phyloP scores from a whole-genome alignment of 2,113 vertebrate species.

The Callopanchax toddi region DNA sequence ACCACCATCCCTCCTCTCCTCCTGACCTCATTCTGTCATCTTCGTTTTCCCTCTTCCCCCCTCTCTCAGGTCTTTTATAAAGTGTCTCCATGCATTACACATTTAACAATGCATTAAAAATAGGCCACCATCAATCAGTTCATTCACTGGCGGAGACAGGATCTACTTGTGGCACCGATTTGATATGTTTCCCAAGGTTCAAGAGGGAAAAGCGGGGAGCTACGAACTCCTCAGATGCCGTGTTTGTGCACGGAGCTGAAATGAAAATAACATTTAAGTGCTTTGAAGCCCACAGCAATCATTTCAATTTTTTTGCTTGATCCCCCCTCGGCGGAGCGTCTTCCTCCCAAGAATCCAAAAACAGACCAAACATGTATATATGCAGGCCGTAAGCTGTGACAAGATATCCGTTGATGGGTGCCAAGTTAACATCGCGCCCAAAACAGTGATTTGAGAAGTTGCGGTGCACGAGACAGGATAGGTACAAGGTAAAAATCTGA shows the following conservation, averaged over 20 bases:
- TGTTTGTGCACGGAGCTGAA: conserved; percentile 6
- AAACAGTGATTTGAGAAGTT: conserved; percentile 65
- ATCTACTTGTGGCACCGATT: conserved; percentile 70
- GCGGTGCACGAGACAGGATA: conserved; percentile 64
- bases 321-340: conserved; percentile 16
- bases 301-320: conserved; percentile 35
- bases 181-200: conserved; percentile 51
- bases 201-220: conserved; percentile 15
- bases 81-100: conserved; percentile 81
- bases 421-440: conserved; percentile 59
- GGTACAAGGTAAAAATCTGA: conserved; percentile 65
- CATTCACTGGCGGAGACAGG: conserved; percentile 61
- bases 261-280: conserved; percentile 39
- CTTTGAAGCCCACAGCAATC: conserved; percentile 25
- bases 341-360: conserved; percentile 36
- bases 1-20: conserved; percentile 55
- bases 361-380: conserved; percentile 38
- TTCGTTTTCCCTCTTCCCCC: conserved; percentile 69
- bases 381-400: conserved; percentile 49
- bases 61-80: conserved; percentile 79
- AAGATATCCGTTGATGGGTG: conserved; percentile 66
- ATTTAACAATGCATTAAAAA: conserved; percentile 83
- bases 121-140: conserved; percentile 82
- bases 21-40: conserved; percentile 81
- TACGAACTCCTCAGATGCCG: conserved; percentile 30